These are phyloP conservation scores for Bombylius discolor DNA, from an alignment of 2,888 invertebrate species.

Conservation along the genomic window DNA sequence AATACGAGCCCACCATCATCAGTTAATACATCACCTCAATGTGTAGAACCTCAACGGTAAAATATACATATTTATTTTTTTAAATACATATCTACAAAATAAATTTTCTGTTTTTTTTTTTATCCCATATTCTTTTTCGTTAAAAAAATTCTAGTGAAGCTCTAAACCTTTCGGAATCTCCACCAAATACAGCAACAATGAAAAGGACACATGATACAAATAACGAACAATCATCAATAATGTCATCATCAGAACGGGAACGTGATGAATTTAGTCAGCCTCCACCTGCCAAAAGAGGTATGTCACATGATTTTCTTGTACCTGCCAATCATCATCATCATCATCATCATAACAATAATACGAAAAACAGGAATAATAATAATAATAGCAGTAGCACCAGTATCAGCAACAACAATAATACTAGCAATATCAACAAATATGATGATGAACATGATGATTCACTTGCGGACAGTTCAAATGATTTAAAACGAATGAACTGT, in stretches of 20 bases:
- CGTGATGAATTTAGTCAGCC: constrained; percentile 39
- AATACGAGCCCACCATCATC: constrained; percentile 42
- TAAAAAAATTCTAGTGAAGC: constrained; percentile 48
- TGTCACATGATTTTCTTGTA: constrained; percentile 15
- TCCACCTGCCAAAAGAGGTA: constrained; percentile 47
- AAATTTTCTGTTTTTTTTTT: not conserved
- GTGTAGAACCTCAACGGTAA: constrained; percentile 37
- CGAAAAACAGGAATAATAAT: not conserved
- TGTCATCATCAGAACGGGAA: constrained; percentile 7
- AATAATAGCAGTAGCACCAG: not conserved
- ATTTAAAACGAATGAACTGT: constrained; percentile 9
- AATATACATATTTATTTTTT: constrained; percentile 9
- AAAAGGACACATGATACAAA: constrained; percentile 40
- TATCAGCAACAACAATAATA: not conserved
- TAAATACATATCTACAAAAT: not conserved
- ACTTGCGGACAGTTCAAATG: constrained; percentile 7
- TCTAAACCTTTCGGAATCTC: constrained; percentile 62
- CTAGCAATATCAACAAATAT: not conserved
- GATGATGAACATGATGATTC: not conserved
- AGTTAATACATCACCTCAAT: constrained; percentile 35
- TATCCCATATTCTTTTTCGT: not conserved
- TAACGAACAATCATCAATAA: constrained; percentile 8
- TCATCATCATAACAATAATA: constrained; percentile 1
- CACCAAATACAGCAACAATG: constrained; percentile 36
- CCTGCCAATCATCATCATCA: constrained; percentile 3